A percentile compares a stretch with the other conserved stretches of the same genome.
Conservation (phyloP, 2,113 vertebrate genomes). For the Camelus bactrianus region DNA sequence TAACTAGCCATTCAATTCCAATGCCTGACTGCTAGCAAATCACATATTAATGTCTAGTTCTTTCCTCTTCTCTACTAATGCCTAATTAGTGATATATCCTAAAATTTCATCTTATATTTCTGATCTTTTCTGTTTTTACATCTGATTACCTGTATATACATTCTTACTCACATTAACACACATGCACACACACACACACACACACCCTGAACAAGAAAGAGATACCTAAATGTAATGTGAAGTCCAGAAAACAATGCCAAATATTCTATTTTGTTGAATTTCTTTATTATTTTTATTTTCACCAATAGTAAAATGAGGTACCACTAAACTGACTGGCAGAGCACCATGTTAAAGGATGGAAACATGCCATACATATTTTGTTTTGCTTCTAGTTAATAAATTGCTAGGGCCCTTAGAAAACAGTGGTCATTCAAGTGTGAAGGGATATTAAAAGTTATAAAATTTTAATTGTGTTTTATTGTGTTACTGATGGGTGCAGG, state of each 20-base stretch:
- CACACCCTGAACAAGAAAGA: background rate
- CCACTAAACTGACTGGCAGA: background rate
- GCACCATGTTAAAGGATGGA: background rate
- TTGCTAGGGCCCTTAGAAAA: background rate
- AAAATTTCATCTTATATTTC: background rate
- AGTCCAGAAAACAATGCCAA: background rate
- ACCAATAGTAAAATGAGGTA: background rate
- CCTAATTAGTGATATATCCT: background rate
- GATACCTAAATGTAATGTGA: background rate
- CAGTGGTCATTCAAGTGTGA: background rate
- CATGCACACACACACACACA: background rate
- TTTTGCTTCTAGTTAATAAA: background rate
- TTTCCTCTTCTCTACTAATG: background rate
- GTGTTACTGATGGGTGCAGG: background rate
- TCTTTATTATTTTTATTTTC: conserved; percentile 27
- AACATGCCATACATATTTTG: background rate
- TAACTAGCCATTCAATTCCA: background rate
- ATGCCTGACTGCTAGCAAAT: background rate
- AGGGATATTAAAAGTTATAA: background rate
- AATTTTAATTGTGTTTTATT: background rate
- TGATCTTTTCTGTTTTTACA: background rate
- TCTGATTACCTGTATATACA: background rate
- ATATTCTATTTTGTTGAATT: background rate
- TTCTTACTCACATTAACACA: background rate
- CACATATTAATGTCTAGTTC: background rate